These are phyloP conservation scores for Ypsolopha scabrella DNA, from an alignment of 2,888 invertebrate species.

Conservation along the genomic window DNA sequence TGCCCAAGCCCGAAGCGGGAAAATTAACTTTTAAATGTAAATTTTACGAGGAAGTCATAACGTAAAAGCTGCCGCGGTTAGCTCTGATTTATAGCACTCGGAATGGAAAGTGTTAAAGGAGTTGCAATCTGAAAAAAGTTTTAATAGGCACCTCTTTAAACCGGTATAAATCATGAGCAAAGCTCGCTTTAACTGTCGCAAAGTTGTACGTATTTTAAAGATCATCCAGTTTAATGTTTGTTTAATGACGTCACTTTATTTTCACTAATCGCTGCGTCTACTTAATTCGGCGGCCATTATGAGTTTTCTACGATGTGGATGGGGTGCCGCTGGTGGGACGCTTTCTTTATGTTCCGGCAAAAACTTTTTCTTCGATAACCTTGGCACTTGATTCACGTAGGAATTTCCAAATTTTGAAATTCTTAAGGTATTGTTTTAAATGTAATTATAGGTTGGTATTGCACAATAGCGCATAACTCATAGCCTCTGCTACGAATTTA, in stretches of 20 bases:
- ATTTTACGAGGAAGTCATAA: conserved; percentile 69
- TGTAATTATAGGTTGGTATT: too few relatives aligned
- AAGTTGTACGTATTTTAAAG: conserved; percentile 51
- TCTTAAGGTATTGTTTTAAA: too few relatives aligned
- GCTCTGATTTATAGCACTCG: conserved; percentile 63
- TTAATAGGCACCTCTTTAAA: conserved; percentile 68
- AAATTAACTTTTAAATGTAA: conserved; percentile 69
- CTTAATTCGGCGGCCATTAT: too few relatives aligned
- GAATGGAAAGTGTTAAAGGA: conserved; percentile 68
- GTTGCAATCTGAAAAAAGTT: conserved; percentile 69
- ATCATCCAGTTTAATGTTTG: conserved; percentile 48
- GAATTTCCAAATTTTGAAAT: too few relatives aligned
- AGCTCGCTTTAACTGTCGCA: conserved; percentile 47
- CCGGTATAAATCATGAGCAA: conserved; percentile 63
- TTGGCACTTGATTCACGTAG: too few relatives aligned
- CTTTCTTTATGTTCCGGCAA: too few relatives aligned
- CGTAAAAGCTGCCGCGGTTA: conserved; percentile 65
- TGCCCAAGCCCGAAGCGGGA: conserved; percentile 53
- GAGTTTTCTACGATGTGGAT: too few relatives aligned
- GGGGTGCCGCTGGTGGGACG: too few relatives aligned
- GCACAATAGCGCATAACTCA: too few relatives aligned
- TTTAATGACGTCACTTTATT: conserved; percentile 52
- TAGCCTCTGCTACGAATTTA: too few relatives aligned
- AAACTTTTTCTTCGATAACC: too few relatives aligned
- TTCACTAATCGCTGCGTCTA: conserved; percentile 16